A percentile compares a stretch with the other conserved stretches of the same genome.
phyloP scores from a whole-genome alignment of 1,140 invertebrate genomes.

The Plectus sambesii region DNA sequence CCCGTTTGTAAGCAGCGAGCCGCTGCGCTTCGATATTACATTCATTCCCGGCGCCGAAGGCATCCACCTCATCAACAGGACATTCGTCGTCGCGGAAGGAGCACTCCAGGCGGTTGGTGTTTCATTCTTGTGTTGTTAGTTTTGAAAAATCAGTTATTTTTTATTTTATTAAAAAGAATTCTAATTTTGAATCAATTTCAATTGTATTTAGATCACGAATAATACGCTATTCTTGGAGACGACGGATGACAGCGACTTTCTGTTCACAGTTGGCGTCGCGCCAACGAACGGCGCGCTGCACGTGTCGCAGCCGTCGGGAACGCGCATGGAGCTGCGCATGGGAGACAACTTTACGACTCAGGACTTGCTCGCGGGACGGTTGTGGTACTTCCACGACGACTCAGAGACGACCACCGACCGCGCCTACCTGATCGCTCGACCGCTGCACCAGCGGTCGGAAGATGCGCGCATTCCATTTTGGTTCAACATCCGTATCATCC shows the following conservation, averaged over 20 bases:
- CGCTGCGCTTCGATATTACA: slow-evolving; percentile 37
- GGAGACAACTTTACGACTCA: slow-evolving; percentile 35
- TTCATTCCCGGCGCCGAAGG: slow-evolving; percentile 37
- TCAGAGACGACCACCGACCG: slow-evolving; percentile 29
- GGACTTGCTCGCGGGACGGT: slow-evolving; percentile 30
- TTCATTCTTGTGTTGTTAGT: too few species aligned
- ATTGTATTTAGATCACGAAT: slow-evolving; percentile 45
- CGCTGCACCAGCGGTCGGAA: slow-evolving; percentile 12
- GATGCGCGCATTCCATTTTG: slow-evolving; percentile 34
- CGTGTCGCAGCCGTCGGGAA: slow-evolving; percentile 15
- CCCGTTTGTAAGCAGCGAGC: slow-evolving; percentile 35
- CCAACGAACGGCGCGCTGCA: slow-evolving; percentile 33
- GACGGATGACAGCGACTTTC: slow-evolving; percentile 36
- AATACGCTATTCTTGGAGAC: slow-evolving; percentile 37
- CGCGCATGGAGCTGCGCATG: slow-evolving; percentile 7
- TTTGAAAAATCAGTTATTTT: slow-evolving; percentile 7
- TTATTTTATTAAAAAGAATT: neutral
- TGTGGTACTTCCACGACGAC: slow-evolving; percentile 36
- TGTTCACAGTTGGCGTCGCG: slow-evolving; percentile 30
- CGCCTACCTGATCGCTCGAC: slow-evolving; percentile 27
- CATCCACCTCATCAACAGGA: slow-evolving; percentile 38
- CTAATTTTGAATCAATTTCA: slow-evolving; percentile 1
- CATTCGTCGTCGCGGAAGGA: slow-evolving; percentile 39
- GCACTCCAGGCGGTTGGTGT: slow-evolving; percentile 22
- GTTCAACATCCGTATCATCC: slow-evolving; percentile 32